Conservation (phyloP, 1,140 invertebrate genomes). For the Heliconius hermathena region DNA sequence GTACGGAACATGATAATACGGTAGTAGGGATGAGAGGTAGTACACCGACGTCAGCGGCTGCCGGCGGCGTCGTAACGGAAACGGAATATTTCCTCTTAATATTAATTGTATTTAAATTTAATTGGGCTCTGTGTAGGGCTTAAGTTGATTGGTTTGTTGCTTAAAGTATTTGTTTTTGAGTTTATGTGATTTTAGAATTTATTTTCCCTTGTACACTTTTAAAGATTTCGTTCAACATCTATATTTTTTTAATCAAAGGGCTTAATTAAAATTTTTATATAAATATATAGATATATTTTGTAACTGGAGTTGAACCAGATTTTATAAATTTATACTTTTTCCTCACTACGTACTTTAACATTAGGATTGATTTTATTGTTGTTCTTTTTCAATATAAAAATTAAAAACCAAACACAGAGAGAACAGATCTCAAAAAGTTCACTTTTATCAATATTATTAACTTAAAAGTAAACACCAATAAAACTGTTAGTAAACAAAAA, state of each 20-base stretch:
- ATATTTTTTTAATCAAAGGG: too few species aligned
- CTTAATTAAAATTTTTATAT: too few species aligned
- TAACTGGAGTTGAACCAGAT: neutral
- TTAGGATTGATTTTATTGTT: neutral
- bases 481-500: conserved; percentile 56
- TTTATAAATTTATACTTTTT: neutral
- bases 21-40: conserved; percentile 67
- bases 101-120: neutral
- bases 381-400: neutral
- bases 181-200: neutral
- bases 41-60: conserved; percentile 73
- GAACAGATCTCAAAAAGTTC: neutral
- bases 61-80: conserved; percentile 46
- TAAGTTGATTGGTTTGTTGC: neutral
- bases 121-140: neutral
- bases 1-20: conserved; percentile 72
- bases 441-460: neutral
- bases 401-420: neutral
- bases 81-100: conserved; percentile 34
- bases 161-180: neutral
- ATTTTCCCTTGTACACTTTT: neutral
- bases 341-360: too few species aligned
- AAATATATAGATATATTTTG: neutral
- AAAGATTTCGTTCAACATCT: too few species aligned
- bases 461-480: neutral